Conservation (phyloP, 2,888 invertebrate genomes). For the Eupithecia subfuscata region DNA sequence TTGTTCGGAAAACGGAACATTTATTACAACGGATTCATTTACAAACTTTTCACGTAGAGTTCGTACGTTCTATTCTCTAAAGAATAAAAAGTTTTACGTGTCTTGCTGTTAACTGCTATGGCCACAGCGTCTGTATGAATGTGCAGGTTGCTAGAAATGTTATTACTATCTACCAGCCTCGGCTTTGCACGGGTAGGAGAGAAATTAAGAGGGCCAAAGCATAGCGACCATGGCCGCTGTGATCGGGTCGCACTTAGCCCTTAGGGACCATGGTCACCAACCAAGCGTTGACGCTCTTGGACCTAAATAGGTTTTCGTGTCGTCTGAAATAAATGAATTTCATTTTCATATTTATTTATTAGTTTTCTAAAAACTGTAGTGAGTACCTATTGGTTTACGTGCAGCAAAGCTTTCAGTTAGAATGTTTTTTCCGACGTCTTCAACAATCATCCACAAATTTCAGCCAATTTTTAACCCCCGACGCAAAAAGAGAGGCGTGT, state of each 20-base stretch:
- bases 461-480: background rate
- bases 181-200: background rate
- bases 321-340: no score
- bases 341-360: no score
- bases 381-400: no score
- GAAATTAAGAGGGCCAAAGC: no score
- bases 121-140: background rate
- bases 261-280: no score
- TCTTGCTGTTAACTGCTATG: constrained; percentile 36
- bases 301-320: no score
- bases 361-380: no score
- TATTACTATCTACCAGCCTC: background rate
- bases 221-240: no score
- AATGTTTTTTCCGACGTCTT: background rate
- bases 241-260: no score
- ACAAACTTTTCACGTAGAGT: constrained; percentile 13
- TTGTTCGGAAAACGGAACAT: constrained; percentile 4
- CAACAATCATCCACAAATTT: background rate
- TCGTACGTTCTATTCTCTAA: constrained; percentile 23
- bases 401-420: background rate
- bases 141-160: background rate
- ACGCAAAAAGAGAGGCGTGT: no score
- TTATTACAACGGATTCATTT: constrained; percentile 8
- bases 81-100: constrained; percentile 42
- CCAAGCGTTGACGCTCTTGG: no score